Evolutionary conservation across 2,888 invertebrate species (phyloP).

Genomic region (Zonitis immaculata): DNA sequence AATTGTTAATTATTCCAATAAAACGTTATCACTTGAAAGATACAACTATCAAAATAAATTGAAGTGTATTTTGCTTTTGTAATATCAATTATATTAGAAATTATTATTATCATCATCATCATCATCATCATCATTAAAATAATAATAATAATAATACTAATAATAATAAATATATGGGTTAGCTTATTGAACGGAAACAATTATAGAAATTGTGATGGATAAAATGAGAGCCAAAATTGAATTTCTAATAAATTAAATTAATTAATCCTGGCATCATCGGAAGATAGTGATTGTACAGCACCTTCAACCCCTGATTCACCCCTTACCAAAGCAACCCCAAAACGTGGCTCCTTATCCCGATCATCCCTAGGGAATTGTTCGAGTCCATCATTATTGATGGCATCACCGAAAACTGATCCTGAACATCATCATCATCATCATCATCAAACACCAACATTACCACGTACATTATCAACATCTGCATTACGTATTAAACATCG

Average conservation of each 20-base stretch:
- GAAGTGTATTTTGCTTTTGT: too few species aligned
- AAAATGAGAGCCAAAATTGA: too few species aligned
- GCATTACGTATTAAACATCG: conserved; percentile 73
- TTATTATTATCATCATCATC: too few species aligned
- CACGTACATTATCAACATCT: conserved; percentile 60
- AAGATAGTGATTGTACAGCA: conserved; percentile 28
- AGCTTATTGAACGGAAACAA: neutral
- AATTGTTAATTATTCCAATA: conserved; percentile 1
- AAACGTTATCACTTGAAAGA: neutral
- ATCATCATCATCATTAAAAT: too few species aligned
- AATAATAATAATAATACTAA: neutral
- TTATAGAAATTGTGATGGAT: too few species aligned
- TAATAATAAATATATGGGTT: neutral
- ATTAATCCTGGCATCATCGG: conserved; percentile 41
- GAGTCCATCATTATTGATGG: conserved; percentile 56
- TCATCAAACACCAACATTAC: conserved; percentile 41
- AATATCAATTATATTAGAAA: too few species aligned
- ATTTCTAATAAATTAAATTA: too few species aligned
- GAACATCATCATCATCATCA: conserved; percentile 51
- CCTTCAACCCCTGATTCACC: conserved; percentile 38
- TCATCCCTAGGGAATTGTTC: conserved; percentile 50
- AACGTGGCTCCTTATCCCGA: conserved; percentile 43
- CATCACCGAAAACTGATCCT: conserved; percentile 45
- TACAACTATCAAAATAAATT: neutral
- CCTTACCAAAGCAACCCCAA: conserved; percentile 30